Percentiles rank a stretch among this genome's conserved stretches.
Evolutionary conservation across 1,140 invertebrate species (phyloP).

Genomic region (Meloidogyne hapla): DNA sequence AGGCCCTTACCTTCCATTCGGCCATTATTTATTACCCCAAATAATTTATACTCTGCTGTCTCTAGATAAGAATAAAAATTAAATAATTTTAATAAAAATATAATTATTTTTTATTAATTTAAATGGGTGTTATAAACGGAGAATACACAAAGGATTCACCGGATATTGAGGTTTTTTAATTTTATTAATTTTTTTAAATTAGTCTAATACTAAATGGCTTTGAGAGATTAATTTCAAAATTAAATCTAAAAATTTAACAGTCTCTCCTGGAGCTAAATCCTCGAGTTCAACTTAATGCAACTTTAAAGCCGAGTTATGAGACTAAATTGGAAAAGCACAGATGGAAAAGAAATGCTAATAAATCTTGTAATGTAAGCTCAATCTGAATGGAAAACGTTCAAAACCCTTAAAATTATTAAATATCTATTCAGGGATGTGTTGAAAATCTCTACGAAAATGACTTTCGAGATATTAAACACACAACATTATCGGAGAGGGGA

Average conservation of each 20-base stretch:
- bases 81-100: not conserved
- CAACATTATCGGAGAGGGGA: slow-evolving; percentile 87
- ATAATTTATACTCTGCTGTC: not conserved
- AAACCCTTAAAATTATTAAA: slow-evolving; percentile 23
- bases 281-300: slow-evolving; percentile 74
- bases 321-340: slow-evolving; percentile 85
- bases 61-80: not conserved
- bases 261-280: slow-evolving; percentile 84
- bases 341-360: slow-evolving; percentile 88
- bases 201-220: no score
- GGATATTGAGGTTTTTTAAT: slow-evolving; percentile 51
- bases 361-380: slow-evolving; percentile 81
- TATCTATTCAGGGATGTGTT: slow-evolving; percentile 19
- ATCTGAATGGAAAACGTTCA: no score
- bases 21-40: not conserved
- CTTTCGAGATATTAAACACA: slow-evolving; percentile 95
- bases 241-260: slow-evolving; percentile 66
- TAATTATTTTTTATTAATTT: not conserved
- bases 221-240: no score
- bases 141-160: slow-evolving; percentile 46
- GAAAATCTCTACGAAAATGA: slow-evolving; percentile 76
- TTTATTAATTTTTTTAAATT: no score
- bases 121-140: not conserved
- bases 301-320: slow-evolving; percentile 75
- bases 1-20: not conserved